phyloP scores from a whole-genome alignment of 2,888 invertebrate species.

The Melanchra persicariae region DNA sequence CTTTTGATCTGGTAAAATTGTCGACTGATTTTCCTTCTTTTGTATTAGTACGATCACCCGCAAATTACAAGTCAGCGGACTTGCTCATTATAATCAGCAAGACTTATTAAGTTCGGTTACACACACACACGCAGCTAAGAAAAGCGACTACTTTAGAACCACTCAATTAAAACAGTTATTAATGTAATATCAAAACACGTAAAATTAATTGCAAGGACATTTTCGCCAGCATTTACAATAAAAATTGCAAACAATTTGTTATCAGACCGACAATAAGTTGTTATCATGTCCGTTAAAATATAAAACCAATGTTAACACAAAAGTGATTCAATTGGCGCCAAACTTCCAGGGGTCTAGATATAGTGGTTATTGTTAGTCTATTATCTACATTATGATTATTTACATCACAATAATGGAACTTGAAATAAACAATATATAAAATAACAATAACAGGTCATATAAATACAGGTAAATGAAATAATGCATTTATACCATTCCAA shows the following conservation, averaged over 20 bases:
- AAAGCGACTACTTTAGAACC: not conserved
- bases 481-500: not conserved
- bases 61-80: no score
- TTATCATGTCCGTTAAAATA: constrained; percentile 43
- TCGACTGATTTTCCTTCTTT: no score
- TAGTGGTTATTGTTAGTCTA: not conserved
- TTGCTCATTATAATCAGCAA: no score
- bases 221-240: not conserved
- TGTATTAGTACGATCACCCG: no score
- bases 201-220: constrained; percentile 32
- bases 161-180: not conserved
- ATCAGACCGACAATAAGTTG: constrained; percentile 35
- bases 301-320: constrained; percentile 20
- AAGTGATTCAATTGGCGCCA: constrained; percentile 46
- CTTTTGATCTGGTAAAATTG: no score
- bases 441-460: not conserved
- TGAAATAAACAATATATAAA: not conserved
- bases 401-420: not conserved
- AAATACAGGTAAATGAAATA: not conserved
- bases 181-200: not conserved
- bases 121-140: no score
- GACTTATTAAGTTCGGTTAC: no score
- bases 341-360: constrained; percentile 33
- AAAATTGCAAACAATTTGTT: constrained; percentile 25
- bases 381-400: not conserved